Conservation (phyloP, 37 sponge, comb jelly and placozoan genomes). For the Bolinopsis microptera region DNA sequence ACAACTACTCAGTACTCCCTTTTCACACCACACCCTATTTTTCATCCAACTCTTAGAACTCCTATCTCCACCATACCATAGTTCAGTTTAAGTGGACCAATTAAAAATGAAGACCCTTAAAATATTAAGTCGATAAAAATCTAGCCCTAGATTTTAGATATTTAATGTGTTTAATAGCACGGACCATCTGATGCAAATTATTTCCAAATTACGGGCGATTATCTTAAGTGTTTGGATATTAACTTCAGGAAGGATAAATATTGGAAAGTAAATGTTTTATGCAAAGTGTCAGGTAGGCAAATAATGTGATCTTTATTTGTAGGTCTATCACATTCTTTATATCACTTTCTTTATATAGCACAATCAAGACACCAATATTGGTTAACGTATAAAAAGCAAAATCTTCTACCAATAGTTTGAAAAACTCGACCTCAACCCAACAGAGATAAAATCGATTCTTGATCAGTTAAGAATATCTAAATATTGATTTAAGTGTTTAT, state of each 20-base stretch:
- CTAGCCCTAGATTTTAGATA: neutral
- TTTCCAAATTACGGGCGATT: neutral
- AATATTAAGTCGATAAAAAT: too few relatives aligned
- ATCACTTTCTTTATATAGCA: neutral
- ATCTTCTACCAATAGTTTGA: neutral
- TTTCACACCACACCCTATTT: neutral
- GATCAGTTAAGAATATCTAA: too few relatives aligned
- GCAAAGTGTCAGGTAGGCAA: neutral
- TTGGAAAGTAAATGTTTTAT: neutral
- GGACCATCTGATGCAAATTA: neutral
- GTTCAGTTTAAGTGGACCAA: too few relatives aligned
- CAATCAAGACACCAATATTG: neutral
- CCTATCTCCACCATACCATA: too few relatives aligned
- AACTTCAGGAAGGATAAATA: neutral
- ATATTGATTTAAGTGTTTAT: too few relatives aligned
- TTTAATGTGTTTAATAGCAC: neutral
- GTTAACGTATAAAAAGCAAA: neutral
- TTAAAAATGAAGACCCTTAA: too few relatives aligned
- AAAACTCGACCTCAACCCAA: neutral
- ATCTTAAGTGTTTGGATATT: neutral
- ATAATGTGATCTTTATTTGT: neutral
- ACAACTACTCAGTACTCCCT: neutral
- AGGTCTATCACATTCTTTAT: neutral
- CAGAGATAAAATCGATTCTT: too few relatives aligned
- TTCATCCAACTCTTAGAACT: neutral